Percentiles rank a stretch among this genome's conserved stretches.
Conservation (phyloP, 2,113 vertebrate genomes). For the Halichoeres trimaculatus region DNA sequence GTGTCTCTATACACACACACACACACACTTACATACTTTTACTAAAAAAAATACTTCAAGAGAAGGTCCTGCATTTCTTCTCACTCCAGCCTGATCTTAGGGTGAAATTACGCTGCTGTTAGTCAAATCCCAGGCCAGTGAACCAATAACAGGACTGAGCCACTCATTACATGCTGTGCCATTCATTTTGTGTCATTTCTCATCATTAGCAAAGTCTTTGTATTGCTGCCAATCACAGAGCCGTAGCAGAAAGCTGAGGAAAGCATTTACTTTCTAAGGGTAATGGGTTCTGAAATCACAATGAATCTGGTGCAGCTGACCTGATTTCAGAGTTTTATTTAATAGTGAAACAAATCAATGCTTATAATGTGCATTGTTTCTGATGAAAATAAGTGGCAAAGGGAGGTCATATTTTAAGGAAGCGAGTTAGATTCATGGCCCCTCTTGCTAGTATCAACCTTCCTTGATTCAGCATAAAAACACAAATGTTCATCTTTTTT, state of each 20-base stretch:
- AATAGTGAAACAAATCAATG: too few relatives aligned
- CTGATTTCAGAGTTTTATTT: neutral
- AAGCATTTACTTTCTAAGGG: neutral
- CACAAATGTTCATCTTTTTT: too few relatives aligned
- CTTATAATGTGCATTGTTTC: too few relatives aligned
- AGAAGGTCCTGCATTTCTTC: conserved; percentile 38
- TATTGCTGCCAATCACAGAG: conserved; percentile 23
- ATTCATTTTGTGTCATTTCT: conserved; percentile 54
- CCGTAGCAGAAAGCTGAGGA: conserved; percentile 19
- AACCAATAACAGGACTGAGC: conserved; percentile 49
- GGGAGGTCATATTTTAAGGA: too few relatives aligned
- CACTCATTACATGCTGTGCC: conserved; percentile 64
- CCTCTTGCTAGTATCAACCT: too few relatives aligned
- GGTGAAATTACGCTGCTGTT: conserved; percentile 65
- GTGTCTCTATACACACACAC: conserved; percentile 6
- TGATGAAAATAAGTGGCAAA: too few relatives aligned
- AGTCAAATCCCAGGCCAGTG: conserved; percentile 63
- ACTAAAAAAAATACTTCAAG: conserved; percentile 45
- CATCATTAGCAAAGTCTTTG: conserved; percentile 41
- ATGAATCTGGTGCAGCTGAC: neutral
- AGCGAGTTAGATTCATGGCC: too few relatives aligned
- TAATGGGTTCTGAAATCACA: neutral
- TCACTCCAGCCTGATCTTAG: conserved; percentile 13
- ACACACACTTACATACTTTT: conserved; percentile 28
- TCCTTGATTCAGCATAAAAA: too few relatives aligned